A percentile compares a stretch with the other conserved stretches of the same genome.
Conservation (phyloP, 2,113 vertebrate genomes). For the Etheostoma spectabile region DNA sequence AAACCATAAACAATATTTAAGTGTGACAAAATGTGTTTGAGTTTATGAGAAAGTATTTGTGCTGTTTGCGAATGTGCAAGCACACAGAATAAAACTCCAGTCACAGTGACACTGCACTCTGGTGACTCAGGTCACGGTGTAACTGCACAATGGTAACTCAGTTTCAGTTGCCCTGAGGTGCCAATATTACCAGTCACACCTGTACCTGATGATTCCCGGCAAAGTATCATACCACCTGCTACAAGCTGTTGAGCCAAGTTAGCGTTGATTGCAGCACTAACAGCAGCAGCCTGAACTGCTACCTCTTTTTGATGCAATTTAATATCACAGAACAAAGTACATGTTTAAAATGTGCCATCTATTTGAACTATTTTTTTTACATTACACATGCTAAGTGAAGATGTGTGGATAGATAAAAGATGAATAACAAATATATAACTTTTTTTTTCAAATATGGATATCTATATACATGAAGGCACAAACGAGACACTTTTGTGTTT, state of each 20-base stretch:
- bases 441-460: not conserved
- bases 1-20: not conserved
- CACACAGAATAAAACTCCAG: not conserved
- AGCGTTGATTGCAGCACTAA: not conserved
- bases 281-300: not conserved
- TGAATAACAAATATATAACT: no score
- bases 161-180: constrained; percentile 24
- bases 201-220: not conserved
- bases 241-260: not conserved
- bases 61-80: not conserved
- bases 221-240: not conserved
- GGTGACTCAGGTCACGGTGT: constrained; percentile 14
- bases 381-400: not conserved
- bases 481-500: not conserved
- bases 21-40: not conserved
- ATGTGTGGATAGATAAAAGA: not conserved
- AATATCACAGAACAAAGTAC: not conserved
- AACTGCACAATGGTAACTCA: constrained; percentile 1
- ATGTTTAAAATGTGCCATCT: not conserved
- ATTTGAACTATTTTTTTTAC: not conserved
- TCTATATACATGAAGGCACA: not conserved
- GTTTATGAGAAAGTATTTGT: not conserved
- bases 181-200: constrained; percentile 7
- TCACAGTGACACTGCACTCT: not conserved
- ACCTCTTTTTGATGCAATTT: not conserved